These are phyloP conservation scores for Crotophaga sulcirostris DNA, from an alignment of 2,113 vertebrate species.

Conservation along the genomic window DNA sequence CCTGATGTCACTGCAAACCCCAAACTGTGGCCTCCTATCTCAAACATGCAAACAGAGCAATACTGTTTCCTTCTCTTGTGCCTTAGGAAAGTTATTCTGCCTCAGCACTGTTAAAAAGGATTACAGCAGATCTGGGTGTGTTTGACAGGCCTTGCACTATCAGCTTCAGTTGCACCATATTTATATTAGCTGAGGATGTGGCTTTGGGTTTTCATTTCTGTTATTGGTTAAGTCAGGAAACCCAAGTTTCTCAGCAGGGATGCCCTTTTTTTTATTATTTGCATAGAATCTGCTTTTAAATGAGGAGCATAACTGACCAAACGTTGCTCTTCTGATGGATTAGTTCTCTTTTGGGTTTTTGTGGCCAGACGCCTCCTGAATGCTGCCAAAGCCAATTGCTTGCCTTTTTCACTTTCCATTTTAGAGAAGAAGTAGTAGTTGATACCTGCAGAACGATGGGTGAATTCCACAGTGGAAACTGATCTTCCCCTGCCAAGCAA, in stretches of 20 bases:
- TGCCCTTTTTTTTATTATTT: neutral
- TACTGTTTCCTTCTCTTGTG: neutral
- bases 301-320: neutral
- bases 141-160: neutral
- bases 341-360: neutral
- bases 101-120: neutral
- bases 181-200: slow-evolving; percentile 32
- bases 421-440: neutral
- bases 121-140: neutral
- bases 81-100: neutral
- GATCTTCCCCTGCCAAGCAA: neutral
- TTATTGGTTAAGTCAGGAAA: slow-evolving; percentile 8
- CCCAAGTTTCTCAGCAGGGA: neutral
- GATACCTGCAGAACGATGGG: neutral
- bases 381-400: neutral
- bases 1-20: neutral
- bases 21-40: neutral
- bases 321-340: neutral
- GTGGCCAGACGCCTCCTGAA: neutral
- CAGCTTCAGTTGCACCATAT: neutral
- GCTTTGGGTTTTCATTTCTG: slow-evolving; percentile 31
- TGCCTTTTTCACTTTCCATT: neutral
- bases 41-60: neutral
- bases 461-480: neutral
- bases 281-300: neutral